phyloP scores from a whole-genome alignment of 2,797 vertebrate species.

The Gallinago solitaria region DNA sequence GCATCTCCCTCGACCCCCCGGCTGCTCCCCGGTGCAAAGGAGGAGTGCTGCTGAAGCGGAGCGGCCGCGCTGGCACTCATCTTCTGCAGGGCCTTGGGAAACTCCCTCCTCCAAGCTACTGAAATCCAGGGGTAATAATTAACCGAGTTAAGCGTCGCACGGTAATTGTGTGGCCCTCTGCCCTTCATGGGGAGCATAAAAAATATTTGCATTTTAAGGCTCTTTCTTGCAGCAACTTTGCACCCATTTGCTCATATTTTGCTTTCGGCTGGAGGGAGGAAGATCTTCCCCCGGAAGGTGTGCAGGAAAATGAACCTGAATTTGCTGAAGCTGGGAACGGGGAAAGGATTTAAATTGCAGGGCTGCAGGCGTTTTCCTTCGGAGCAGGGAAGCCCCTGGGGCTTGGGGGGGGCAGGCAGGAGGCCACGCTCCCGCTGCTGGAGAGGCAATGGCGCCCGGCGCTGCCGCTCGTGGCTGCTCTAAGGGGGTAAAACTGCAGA shows the following conservation, averaged over 20 bases:
- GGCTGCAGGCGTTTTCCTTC: background rate
- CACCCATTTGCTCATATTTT: background rate
- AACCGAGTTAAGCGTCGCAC: background rate
- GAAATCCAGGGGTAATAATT: conserved; percentile 52
- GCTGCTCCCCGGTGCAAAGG: background rate
- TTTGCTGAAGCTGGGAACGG: background rate
- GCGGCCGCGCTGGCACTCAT: background rate
- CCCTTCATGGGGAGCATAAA: background rate
- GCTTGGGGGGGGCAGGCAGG: background rate
- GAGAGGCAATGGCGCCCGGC: background rate
- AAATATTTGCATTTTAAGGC: conserved; percentile 3
- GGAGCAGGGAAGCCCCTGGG: background rate
- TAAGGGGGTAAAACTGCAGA: background rate
- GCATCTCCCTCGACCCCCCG: rapidly evolving
- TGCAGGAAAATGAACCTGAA: background rate
- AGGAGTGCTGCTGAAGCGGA: rapidly evolving
- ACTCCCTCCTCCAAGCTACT: conserved; percentile 39
- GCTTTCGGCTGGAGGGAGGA: background rate
- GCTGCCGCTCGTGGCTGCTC: background rate
- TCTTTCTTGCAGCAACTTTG: background rate
- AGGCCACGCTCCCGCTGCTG: background rate
- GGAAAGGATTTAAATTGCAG: background rate
- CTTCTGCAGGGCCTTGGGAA: background rate
- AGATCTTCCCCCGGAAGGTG: background rate
- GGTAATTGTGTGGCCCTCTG: background rate